Percentiles rank a stretch among this genome's conserved stretches.
Conservation (phyloP, 2,888 invertebrate species). For the Lithodes maja region DNA sequence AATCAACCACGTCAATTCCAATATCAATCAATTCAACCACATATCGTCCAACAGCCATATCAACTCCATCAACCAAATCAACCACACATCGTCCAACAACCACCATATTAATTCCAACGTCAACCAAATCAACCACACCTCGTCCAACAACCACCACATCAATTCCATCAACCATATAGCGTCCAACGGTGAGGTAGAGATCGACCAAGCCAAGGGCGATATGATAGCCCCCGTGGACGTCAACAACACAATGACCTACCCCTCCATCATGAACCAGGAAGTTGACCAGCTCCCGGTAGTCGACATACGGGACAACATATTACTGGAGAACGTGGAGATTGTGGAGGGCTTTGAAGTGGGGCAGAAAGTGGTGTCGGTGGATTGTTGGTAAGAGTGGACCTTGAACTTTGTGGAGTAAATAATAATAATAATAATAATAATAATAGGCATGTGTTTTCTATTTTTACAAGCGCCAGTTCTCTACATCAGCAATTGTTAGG, state of each 20-base stretch:
- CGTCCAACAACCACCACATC: neutral
- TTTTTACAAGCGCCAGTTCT: too few species aligned
- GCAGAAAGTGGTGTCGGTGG: neutral
- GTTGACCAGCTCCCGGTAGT: slow-evolving; percentile 23
- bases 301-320: slow-evolving; percentile 16
- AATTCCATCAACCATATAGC: neutral
- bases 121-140: too few species aligned
- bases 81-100: too few species aligned
- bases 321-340: slow-evolving; percentile 51
- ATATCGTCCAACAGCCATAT: too few species aligned
- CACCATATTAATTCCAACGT: too few species aligned
- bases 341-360: slow-evolving; percentile 43
- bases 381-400: neutral
- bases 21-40: too few species aligned
- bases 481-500: too few species aligned
- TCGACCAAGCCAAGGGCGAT: neutral
- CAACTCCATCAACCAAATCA: too few species aligned
- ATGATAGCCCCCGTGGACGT: neutral
- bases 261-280: slow-evolving; percentile 21
- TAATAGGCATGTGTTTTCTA: too few species aligned
- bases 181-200: neutral
- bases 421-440: too few species aligned
- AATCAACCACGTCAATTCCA: too few species aligned
- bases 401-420: too few species aligned
- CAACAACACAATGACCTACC: slow-evolving; percentile 1